Percentiles rank a stretch among this genome's conserved stretches.
Evolutionary conservation across 2,797 vertebrate genomes (phyloP).

Genomic region (Melanotaenia maccullochi): DNA sequence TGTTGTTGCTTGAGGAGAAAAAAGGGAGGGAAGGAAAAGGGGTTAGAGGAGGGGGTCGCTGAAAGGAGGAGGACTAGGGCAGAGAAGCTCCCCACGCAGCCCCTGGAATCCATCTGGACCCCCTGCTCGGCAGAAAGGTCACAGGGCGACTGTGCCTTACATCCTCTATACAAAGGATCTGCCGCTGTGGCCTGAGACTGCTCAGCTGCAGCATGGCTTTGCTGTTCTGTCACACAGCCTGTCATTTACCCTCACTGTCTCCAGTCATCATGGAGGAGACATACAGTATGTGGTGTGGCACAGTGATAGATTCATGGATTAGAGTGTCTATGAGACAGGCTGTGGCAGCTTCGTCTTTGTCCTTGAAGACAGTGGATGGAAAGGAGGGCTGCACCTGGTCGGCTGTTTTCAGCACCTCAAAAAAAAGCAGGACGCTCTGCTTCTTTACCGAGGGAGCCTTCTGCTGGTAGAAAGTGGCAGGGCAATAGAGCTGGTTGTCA

Average conservation of each 20-base stretch:
- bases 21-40: slow-evolving; percentile 52
- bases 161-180: slow-evolving; percentile 74
- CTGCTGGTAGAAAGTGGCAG: slow-evolving; percentile 82
- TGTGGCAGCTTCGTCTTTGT: slow-evolving; percentile 69
- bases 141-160: slow-evolving; percentile 69
- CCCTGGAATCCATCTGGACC: slow-evolving; percentile 73
- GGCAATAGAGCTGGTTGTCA: slow-evolving; percentile 36
- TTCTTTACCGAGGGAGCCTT: slow-evolving; percentile 83
- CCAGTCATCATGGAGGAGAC: slow-evolving; percentile 46
- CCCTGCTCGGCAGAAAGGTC: slow-evolving; percentile 74
- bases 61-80: slow-evolving; percentile 43
- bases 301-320: slow-evolving; percentile 48
- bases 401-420: slow-evolving; percentile 56
- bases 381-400: slow-evolving; percentile 75
- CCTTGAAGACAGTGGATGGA: slow-evolving; percentile 75
- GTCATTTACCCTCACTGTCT: slow-evolving; percentile 61
- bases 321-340: slow-evolving; percentile 37
- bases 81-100: slow-evolving; percentile 53
- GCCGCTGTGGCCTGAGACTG: slow-evolving; percentile 49
- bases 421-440: slow-evolving; percentile 60
- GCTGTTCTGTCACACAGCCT: slow-evolving; percentile 62
- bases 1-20: slow-evolving; percentile 73
- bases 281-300: slow-evolving; percentile 27
- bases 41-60: not conserved
- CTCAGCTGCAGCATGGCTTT: slow-evolving; percentile 59